Conservation (phyloP, 2,797 vertebrate species). For the Lagodon rhomboides region DNA sequence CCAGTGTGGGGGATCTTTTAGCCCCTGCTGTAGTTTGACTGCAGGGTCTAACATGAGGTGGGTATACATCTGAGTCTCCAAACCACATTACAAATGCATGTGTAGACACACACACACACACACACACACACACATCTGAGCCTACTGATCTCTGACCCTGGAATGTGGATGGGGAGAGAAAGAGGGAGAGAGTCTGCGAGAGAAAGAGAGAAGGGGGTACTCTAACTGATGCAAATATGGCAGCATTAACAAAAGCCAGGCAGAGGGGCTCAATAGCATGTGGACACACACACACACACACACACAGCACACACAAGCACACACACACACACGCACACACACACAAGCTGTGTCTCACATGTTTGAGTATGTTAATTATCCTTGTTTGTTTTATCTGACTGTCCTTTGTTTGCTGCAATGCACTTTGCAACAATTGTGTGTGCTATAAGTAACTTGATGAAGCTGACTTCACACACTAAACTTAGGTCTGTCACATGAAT, state of each 20-base stretch:
- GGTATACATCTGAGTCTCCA: slow-evolving; percentile 81
- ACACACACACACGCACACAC: neutral
- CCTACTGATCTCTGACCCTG: slow-evolving; percentile 77
- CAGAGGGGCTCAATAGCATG: slow-evolving; percentile 32
- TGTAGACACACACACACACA: slow-evolving; percentile 27
- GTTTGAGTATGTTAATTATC: slow-evolving; percentile 13
- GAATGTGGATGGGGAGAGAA: slow-evolving; percentile 54
- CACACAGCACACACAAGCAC: neutral
- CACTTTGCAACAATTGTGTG: slow-evolving; percentile 4
- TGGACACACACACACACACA: slow-evolving; percentile 5
- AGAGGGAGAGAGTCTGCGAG: slow-evolving; percentile 32
- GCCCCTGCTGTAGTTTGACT: slow-evolving; percentile 80
- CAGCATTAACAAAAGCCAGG: slow-evolving; percentile 73
- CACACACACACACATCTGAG: slow-evolving; percentile 71
- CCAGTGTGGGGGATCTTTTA: slow-evolving; percentile 76
- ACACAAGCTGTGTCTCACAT: neutral
- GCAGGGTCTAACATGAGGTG: slow-evolving; percentile 82
- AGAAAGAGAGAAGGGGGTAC: slow-evolving; percentile 47
- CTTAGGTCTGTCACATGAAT: too few species aligned
- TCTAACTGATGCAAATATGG: slow-evolving; percentile 81
- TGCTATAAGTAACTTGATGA: neutral
- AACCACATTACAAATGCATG: slow-evolving; percentile 70
- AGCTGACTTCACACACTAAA: neutral
- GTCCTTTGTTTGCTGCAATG: slow-evolving; percentile 8
- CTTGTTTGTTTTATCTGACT: slow-evolving; percentile 13